These are phyloP conservation scores for Percopsis transmontana DNA, from an alignment of 2,113 vertebrate genomes.

Conservation along the genomic window DNA sequence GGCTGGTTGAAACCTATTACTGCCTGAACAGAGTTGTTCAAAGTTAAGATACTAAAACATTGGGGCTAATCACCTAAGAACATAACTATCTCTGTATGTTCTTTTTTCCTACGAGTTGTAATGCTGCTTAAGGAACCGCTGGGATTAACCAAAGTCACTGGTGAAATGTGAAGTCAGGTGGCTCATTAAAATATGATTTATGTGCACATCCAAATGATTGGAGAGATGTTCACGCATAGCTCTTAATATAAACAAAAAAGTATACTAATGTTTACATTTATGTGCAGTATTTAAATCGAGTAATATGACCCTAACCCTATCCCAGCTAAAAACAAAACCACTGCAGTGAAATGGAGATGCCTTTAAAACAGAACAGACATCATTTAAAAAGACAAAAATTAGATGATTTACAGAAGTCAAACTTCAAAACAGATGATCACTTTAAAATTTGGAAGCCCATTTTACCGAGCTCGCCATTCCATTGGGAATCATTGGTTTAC, in stretches of 20 bases:
- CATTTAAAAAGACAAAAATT: neutral
- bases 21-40: no score
- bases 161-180: neutral
- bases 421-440: constrained; percentile 5
- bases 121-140: no score
- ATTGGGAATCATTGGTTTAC: constrained; percentile 32
- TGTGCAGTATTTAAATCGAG: neutral
- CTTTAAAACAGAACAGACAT: no score
- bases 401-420: constrained; percentile 23
- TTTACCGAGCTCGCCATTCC: constrained; percentile 16
- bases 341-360: neutral
- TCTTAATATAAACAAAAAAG: neutral
- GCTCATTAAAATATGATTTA: neutral
- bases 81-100: no score
- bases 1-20: no score
- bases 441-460: constrained; percentile 20
- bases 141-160: no score
- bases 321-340: no score
- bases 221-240: no score
- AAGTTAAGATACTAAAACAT: no score
- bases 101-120: no score
- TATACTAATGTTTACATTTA: neutral
- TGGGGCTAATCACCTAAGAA: no score
- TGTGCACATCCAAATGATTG: neutral
- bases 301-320: no score